Conservation (phyloP, 2,888 invertebrate species). For the Actias luna region DNA sequence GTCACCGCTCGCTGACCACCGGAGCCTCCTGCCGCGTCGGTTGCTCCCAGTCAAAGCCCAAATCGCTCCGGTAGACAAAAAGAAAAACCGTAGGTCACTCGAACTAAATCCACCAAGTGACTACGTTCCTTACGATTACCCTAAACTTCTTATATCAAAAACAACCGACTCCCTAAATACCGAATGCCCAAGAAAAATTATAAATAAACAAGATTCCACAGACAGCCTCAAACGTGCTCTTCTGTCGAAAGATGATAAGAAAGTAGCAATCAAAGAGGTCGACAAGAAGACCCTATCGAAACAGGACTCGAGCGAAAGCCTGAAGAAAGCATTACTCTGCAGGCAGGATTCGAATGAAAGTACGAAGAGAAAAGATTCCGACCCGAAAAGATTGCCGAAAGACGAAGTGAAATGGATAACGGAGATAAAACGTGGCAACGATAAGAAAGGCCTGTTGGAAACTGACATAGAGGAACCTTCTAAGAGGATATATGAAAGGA, state of each 20-base stretch:
- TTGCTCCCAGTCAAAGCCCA: slow-evolving; percentile 74
- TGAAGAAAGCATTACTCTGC: slow-evolving; percentile 67
- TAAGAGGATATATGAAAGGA: slow-evolving; percentile 72
- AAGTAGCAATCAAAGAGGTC: slow-evolving; percentile 50
- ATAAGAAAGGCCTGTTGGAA: slow-evolving; percentile 71
- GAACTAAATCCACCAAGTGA: slow-evolving; percentile 74
- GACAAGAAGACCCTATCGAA: slow-evolving; percentile 64
- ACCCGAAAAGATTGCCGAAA: slow-evolving; percentile 57
- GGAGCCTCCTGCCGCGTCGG: slow-evolving; percentile 74
- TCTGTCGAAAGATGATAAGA: slow-evolving; percentile 70
- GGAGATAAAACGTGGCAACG: slow-evolving; percentile 65
- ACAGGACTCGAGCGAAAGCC: slow-evolving; percentile 70
- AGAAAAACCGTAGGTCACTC: slow-evolving; percentile 72
- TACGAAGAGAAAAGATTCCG: slow-evolving; percentile 63
- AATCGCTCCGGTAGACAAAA: slow-evolving; percentile 71
- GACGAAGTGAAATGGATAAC: slow-evolving; percentile 56
- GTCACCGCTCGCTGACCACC: slow-evolving; percentile 79
- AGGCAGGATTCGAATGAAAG: slow-evolving; percentile 74
- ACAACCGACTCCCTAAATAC: slow-evolving; percentile 75
- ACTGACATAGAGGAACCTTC: slow-evolving; percentile 68
- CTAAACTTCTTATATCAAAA: slow-evolving; percentile 76
- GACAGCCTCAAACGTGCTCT: slow-evolving; percentile 72
- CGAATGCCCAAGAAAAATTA: slow-evolving; percentile 70
- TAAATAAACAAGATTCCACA: slow-evolving; percentile 72
- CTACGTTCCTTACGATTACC: slow-evolving; percentile 68